Percentiles rank a stretch among this genome's conserved stretches.
Conservation (phyloP, 1,140 invertebrate species). For the Dolichoris vasculosae region DNA sequence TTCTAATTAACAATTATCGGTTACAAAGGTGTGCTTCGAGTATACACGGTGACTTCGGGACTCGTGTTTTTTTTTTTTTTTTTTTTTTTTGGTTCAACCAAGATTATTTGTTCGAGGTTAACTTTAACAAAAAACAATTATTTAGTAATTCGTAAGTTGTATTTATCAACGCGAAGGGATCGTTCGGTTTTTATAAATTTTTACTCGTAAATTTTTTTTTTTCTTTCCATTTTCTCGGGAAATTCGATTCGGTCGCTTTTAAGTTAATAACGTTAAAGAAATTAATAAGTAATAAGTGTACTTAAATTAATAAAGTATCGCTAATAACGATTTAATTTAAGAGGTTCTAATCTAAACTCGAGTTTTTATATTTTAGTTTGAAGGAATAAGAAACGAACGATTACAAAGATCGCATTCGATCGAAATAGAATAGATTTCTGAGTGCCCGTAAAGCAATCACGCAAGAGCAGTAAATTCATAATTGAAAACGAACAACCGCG, state of each 20-base stretch:
- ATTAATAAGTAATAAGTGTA: background rate
- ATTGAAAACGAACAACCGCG: conserved; percentile 22
- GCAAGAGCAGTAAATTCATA: conserved; percentile 19
- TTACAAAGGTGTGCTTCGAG: background rate
- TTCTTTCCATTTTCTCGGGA: too few relatives aligned
- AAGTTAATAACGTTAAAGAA: background rate
- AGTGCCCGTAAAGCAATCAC: conserved; percentile 19
- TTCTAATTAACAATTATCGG: background rate
- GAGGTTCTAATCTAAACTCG: background rate
- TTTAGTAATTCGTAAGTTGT: too few relatives aligned
- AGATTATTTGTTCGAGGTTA: background rate
- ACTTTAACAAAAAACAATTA: background rate
- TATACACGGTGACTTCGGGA: too few relatives aligned
- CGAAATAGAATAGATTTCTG: background rate
- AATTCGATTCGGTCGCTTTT: too few relatives aligned
- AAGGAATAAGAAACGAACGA: background rate
- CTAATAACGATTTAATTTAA: background rate
- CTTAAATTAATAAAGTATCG: background rate
- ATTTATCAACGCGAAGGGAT: too few relatives aligned
- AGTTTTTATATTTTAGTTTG: background rate
- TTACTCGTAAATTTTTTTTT: too few relatives aligned
- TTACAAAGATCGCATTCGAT: background rate
- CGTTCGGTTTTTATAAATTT: too few relatives aligned
- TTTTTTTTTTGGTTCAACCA: too few relatives aligned
- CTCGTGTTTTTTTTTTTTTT: background rate